A percentile compares a stretch with the other conserved stretches of the same genome.
Conservation (phyloP, 2,113 vertebrate genomes). For the Geococcyx californianus region DNA sequence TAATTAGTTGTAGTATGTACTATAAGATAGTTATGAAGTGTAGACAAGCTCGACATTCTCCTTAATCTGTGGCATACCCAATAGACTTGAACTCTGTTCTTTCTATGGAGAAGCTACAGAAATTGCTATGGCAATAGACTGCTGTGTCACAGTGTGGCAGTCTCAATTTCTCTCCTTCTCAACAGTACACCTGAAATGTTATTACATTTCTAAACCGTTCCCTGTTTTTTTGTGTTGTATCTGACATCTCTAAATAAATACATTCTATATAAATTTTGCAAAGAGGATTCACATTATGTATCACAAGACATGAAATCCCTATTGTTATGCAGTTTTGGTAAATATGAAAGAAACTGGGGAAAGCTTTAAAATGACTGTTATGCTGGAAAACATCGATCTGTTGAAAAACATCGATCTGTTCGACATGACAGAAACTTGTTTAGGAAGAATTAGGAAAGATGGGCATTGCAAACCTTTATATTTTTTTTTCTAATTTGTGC, state of each 20-base stretch:
- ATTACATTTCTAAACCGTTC: rapidly evolving
- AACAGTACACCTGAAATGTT: neutral
- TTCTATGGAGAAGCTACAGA: neutral
- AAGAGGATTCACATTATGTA: neutral
- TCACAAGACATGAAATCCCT: neutral
- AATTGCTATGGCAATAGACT: neutral
- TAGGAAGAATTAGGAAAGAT: neutral
- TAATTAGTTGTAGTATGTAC: neutral
- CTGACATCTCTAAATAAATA: neutral
- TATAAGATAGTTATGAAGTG: neutral
- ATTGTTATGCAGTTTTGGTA: neutral
- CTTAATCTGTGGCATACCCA: neutral
- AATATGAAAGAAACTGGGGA: neutral
- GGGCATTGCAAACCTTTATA: neutral
- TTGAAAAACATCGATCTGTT: neutral
- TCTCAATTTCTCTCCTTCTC: neutral
- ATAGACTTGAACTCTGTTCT: neutral
- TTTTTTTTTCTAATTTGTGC: neutral
- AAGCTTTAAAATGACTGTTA: neutral
- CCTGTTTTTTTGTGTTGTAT: neutral
- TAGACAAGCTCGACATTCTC: neutral
- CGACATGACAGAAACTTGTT: neutral
- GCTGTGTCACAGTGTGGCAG: neutral
- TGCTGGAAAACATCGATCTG: neutral
- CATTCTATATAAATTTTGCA: neutral